These are phyloP conservation scores for Falcaria lacertinaria DNA, from an alignment of 2,888 invertebrate genomes.

Conservation along the genomic window DNA sequence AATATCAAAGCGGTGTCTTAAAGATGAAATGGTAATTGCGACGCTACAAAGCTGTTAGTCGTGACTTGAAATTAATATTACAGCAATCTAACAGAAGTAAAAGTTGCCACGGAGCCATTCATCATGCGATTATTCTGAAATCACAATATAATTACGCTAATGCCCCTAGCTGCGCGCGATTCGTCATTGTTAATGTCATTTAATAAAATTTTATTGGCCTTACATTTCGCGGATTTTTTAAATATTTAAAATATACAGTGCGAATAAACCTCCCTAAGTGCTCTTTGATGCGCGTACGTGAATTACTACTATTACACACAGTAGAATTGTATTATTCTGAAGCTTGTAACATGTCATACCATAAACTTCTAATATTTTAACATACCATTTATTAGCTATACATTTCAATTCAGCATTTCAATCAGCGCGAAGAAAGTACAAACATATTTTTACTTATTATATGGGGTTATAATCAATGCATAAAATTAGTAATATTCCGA, in stretches of 20 bases:
- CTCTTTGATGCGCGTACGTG: constrained; percentile 20
- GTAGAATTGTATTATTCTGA: too few species aligned
- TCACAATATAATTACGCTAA: constrained; percentile 68
- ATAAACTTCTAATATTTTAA: too few species aligned
- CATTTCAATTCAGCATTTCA: too few species aligned
- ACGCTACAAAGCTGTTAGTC: constrained; percentile 36
- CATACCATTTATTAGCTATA: too few species aligned
- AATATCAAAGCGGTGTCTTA: too few species aligned
- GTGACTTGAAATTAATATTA: constrained; percentile 38
- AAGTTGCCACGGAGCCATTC: constrained; percentile 48
- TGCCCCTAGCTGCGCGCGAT: constrained; percentile 43
- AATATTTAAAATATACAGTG: constrained; percentile 7
- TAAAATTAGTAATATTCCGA: too few species aligned
- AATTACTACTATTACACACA: not conserved
- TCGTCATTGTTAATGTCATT: constrained; percentile 58
- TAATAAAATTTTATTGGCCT: constrained; percentile 64
- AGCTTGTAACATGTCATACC: too few species aligned
- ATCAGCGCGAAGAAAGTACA: too few species aligned
- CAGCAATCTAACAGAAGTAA: constrained; percentile 43
- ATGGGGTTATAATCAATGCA: too few species aligned
- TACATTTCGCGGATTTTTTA: constrained; percentile 35
- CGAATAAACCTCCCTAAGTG: not conserved
- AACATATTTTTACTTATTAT: too few species aligned
- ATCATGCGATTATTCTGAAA: constrained; percentile 66
- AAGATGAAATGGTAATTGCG: constrained; percentile 28